Evolutionary conservation across 2,888 invertebrate species (phyloP), one percentile per base, ranked within the genome.

Genomic region (Drosophila nr. perissopoda): DNA sequence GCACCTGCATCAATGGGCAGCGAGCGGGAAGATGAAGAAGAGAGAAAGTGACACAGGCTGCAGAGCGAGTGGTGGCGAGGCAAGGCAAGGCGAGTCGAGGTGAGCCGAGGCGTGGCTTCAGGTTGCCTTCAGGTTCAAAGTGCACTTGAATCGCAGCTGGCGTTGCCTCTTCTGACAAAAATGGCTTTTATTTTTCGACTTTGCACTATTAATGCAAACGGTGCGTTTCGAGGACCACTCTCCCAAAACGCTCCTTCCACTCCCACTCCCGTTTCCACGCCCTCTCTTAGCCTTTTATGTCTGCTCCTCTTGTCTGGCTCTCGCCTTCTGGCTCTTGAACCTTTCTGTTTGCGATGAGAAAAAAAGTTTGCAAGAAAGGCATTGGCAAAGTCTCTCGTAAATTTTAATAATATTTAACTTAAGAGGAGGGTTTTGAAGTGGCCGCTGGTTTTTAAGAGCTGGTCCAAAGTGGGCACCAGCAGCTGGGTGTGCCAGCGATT

Each of bases 361-460:
- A 73, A 64, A 69, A 80, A 69, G 64, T 78, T 81, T 58, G 48
- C 68, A 72, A 63, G 73, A 49, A 79, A 77, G 70, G 73, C 76
- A 78, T 85, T 85, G 66, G 73, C 69, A 33, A 61, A 73, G 70
- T 56, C 69, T 65, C 74, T 76, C 86, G 78, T 75, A 82, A 84
- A 84, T 85, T 82, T 84, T 80, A 85, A 87, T 87, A 84, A 80
- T 78, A 84, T 84, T 83, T 82, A 76, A 76, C 79, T 74, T 60
- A 65, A 58, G 59, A 59, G 65, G 63, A 63, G 65, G 60, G 63
- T 58, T 53, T 29, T 59, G 34, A 48, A 78, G 73, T 78, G 68
- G 73, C 78, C 78, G 73, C 64, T 64, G 64, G 59, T 27, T 66
- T 60, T 64, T 29, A 59, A 60, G 63, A 42, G 42, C 48, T 42